A percentile compares a stretch with the other conserved stretches of the same genome.
phyloP scores from a whole-genome alignment of 2,888 invertebrate genomes.

The Aricia artaxerxes region DNA sequence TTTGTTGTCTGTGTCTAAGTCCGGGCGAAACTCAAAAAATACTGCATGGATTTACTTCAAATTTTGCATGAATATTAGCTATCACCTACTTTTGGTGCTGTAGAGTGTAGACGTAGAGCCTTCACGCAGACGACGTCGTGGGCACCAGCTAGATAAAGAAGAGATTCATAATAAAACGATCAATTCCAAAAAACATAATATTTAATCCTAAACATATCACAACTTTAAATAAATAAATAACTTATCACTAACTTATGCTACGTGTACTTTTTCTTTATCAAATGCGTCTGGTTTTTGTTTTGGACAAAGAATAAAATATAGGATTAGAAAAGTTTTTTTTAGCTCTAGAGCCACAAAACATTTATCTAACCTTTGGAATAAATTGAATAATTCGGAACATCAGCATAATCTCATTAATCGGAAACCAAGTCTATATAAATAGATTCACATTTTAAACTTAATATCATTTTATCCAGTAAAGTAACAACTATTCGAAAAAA shows the following conservation, averaged over 20 bases:
- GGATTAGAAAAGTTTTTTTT: background rate
- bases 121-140: too few species aligned
- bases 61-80: too few species aligned
- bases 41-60: too few species aligned
- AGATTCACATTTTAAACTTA: background rate
- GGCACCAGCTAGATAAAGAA: too few species aligned
- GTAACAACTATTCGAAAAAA: too few species aligned
- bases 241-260: conserved; percentile 55
- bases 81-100: too few species aligned
- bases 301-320: conserved; percentile 38
- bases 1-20: too few species aligned
- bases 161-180: conserved; percentile 35
- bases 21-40: too few species aligned
- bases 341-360: background rate
- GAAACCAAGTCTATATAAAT: background rate
- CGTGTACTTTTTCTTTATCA: conserved; percentile 79
- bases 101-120: too few species aligned
- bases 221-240: conserved; percentile 56
- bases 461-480: too few species aligned
- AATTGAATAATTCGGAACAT: too few species aligned
- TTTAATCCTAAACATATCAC: conserved; percentile 70
- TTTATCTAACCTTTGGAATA: background rate
- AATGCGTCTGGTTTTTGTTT: conserved; percentile 73
- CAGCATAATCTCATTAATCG: too few species aligned
- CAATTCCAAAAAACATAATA: conserved; percentile 58